Evolutionary conservation across 2,888 invertebrate genomes (phyloP).

Genomic region (Athrips mouffetella): DNA sequence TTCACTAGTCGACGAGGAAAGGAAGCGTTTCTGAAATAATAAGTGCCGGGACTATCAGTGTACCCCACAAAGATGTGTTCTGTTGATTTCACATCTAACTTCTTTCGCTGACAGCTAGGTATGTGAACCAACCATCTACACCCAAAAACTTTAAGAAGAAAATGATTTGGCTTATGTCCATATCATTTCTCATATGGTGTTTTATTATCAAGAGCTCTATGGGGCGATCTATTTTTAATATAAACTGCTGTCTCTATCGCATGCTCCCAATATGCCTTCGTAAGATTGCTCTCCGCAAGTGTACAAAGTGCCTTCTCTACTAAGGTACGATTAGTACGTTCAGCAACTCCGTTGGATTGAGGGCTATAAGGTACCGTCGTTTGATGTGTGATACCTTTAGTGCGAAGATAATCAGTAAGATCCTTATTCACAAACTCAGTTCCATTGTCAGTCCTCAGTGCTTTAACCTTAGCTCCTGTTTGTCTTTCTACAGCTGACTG

Average conservation of each 20-base stretch:
- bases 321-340: too few species aligned
- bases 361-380: neutral
- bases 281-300: neutral
- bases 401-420: neutral
- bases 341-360: neutral
- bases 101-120: neutral
- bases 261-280: conserved; percentile 2
- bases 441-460: neutral
- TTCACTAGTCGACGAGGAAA: neutral
- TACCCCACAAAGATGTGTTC: neutral
- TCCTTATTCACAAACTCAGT: neutral
- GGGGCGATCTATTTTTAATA: neutral
- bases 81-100: neutral
- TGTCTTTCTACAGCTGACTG: neutral
- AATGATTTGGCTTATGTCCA: neutral
- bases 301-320: too few species aligned
- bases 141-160: neutral
- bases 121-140: neutral
- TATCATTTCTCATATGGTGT: neutral
- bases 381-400: neutral
- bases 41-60: neutral
- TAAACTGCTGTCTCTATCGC: neutral
- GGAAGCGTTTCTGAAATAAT: neutral
- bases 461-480: neutral
- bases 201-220: neutral